Evolutionary conservation across 1,140 invertebrate species (phyloP).

Genomic region (Ceratina calcarata): DNA sequence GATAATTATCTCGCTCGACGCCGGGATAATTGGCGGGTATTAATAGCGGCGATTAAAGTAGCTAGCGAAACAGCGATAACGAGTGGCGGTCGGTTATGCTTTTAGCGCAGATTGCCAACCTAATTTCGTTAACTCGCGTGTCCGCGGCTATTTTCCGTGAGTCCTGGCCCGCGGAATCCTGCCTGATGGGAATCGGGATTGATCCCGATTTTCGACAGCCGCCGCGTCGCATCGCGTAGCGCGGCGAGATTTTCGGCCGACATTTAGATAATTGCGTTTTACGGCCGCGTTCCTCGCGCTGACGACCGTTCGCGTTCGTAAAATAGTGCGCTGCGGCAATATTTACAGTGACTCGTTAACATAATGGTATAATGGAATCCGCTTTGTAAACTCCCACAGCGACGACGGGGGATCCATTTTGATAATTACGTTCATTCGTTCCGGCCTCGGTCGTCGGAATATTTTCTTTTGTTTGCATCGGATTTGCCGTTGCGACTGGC

Average conservation of each 20-base stretch:
- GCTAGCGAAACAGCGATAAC: not conserved
- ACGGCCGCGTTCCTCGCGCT: too few relatives aligned
- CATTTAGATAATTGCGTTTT: conserved; percentile 9
- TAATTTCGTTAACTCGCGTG: conserved; percentile 19
- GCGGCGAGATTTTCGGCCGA: not conserved
- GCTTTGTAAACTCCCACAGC: not conserved
- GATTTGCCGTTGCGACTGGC: not conserved
- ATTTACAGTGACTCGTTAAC: conserved; percentile 14
- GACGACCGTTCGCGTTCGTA: not conserved
- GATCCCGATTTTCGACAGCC: not conserved
- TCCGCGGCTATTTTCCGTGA: not conserved
- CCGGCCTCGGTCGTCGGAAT: too few relatives aligned
- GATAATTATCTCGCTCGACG: conserved; percentile 15
- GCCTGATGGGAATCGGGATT: too few relatives aligned
- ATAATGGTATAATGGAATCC: conserved; percentile 3
- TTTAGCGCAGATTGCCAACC: conserved; percentile 13
- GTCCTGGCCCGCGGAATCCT: too few relatives aligned
- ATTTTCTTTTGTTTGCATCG: not conserved
- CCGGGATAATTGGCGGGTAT: conserved; percentile 12
- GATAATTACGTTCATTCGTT: conserved; percentile 4
- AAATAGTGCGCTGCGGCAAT: not conserved
- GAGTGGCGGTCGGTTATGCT: conserved; percentile 18
- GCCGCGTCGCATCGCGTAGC: not conserved
- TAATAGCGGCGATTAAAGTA: conserved; percentile 30
- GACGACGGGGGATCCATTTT: not conserved